phyloP scores from a whole-genome alignment of 2,797 vertebrate species.

The Pipistrellus pipistrellus region DNA sequence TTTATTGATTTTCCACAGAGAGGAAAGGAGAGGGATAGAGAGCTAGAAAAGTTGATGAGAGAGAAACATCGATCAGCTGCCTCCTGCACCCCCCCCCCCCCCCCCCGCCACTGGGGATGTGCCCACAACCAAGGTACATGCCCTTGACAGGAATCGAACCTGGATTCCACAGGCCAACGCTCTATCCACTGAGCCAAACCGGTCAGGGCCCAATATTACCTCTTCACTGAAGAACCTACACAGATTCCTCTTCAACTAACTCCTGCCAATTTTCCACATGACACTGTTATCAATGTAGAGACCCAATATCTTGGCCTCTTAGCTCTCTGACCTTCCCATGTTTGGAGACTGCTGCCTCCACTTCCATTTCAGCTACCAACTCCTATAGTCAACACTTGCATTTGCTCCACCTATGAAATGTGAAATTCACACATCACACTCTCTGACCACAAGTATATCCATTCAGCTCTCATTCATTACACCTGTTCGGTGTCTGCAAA shows the following conservation, averaged over 20 bases:
- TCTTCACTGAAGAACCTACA: slow-evolving; percentile 7
- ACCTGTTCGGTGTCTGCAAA: slow-evolving; percentile 43
- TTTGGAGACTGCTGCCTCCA: not conserved
- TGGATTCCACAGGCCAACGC: too few relatives aligned
- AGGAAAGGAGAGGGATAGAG: too few relatives aligned
- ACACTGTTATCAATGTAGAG: not conserved
- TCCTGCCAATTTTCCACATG: not conserved
- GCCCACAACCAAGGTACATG: too few relatives aligned
- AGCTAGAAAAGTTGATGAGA: too few relatives aligned
- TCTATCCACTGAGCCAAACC: too few relatives aligned
- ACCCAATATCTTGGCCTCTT: slow-evolving; percentile 25
- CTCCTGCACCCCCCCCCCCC: too few relatives aligned
- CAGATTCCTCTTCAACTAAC: slow-evolving; percentile 23
- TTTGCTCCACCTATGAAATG: slow-evolving; percentile 18
- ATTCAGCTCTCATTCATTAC: slow-evolving; percentile 44
- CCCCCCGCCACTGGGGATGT: too few relatives aligned
- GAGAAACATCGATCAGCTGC: too few relatives aligned
- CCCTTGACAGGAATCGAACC: too few relatives aligned
- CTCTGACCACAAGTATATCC: not conserved
- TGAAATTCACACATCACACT: slow-evolving; percentile 19
- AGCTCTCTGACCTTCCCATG: slow-evolving; percentile 13
- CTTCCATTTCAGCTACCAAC: slow-evolving; percentile 40
- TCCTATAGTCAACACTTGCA: slow-evolving; percentile 15
- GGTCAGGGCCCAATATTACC: not conserved
- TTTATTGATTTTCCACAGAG: too few relatives aligned